phyloP scores from a whole-genome alignment of 2,113 vertebrate genomes.

The Heterotis niloticus region DNA sequence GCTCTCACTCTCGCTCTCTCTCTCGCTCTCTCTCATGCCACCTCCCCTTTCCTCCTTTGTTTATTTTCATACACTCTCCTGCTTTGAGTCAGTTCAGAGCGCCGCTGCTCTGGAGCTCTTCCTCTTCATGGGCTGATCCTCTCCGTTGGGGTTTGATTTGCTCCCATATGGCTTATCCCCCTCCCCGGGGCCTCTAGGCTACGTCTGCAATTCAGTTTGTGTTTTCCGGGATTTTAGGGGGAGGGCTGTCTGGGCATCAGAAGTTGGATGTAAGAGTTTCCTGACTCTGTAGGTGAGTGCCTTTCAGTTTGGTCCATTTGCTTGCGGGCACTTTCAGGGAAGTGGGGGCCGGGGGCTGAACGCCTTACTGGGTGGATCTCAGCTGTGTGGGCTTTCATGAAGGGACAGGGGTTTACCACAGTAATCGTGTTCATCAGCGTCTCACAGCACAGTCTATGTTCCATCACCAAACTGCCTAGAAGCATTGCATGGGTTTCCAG shows the following conservation, averaged over 20 bases:
- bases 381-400: neutral
- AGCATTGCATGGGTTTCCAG: no score
- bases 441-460: neutral
- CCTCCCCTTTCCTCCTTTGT: neutral
- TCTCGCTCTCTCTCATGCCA: neutral
- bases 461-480: neutral
- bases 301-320: neutral
- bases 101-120: neutral
- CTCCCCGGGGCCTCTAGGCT: no score
- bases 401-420: neutral
- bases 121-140: neutral
- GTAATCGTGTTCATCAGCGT: neutral
- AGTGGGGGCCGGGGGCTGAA: neutral
- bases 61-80: neutral
- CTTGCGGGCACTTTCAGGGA: neutral
- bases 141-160: slow-evolving; percentile 3
- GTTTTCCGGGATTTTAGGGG: neutral
- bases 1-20: neutral
- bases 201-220: neutral
- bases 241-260: neutral
- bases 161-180: neutral
- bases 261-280: neutral
- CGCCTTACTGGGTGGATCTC: neutral
- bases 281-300: slow-evolving; percentile 8
- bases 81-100: neutral